These are phyloP conservation scores for Drosophila pullipes DNA, from an alignment of 2,888 invertebrate species.

Conservation along the genomic window DNA sequence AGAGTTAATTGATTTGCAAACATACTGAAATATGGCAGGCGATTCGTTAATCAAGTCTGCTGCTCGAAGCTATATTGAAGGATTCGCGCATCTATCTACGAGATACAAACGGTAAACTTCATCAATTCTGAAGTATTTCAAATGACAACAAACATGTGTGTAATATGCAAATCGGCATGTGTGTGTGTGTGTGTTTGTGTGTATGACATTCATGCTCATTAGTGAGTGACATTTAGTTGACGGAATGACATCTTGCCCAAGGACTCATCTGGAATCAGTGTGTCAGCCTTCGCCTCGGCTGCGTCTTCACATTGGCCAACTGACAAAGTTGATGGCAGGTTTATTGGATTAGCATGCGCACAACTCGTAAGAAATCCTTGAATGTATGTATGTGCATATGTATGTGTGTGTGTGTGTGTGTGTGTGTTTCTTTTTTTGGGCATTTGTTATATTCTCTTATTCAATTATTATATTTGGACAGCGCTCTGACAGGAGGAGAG, in stretches of 20 bases:
- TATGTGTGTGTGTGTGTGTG: background rate
- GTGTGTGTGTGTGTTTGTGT: background rate
- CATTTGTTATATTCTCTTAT: conserved; percentile 43
- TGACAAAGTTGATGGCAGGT: conserved; percentile 21
- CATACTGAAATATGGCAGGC: conserved; percentile 16
- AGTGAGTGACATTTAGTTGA: conserved; percentile 25
- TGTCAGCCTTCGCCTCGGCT: conserved; percentile 5
- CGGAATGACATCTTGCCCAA: conserved; percentile 19
- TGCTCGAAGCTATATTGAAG: background rate
- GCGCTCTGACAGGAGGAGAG: background rate
- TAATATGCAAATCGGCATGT: background rate
- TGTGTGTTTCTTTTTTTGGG: conserved; percentile 32
- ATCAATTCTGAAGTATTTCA: conserved; percentile 39
- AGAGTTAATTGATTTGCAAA: conserved; percentile 43
- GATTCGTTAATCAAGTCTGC: conserved; percentile 30
- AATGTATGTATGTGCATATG: background rate
- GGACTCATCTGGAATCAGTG: conserved; percentile 15
- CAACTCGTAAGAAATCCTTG: conserved; percentile 9
- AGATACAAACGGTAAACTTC: conserved; percentile 25
- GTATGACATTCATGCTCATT: conserved; percentile 29
- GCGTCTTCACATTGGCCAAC: conserved; percentile 8
- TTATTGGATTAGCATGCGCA: conserved; percentile 20
- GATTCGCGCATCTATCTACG: conserved; percentile 4
- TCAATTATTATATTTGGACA: conserved; percentile 55
- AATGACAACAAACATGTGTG: conserved; percentile 6